A percentile compares a stretch with the other conserved stretches of the same genome.
Conservation (phyloP, 2,888 invertebrate genomes). For the Panorpa germanica region DNA sequence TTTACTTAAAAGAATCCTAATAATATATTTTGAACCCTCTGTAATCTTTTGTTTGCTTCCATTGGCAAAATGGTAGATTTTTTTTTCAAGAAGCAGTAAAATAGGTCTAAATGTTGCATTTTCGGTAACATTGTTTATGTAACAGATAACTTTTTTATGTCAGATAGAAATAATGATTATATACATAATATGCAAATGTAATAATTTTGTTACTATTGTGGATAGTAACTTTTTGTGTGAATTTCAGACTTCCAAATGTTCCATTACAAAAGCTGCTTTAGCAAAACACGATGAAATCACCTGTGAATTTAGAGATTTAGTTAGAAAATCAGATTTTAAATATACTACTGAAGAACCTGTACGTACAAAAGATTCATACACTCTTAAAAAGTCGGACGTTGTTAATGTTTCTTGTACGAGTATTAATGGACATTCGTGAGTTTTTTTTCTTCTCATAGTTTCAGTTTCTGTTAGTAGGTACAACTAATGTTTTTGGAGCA, state of each 20-base stretch:
- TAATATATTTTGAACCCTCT: no score
- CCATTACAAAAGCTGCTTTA: constrained; percentile 20
- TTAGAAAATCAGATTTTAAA: constrained; percentile 43
- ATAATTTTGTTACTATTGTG: no score
- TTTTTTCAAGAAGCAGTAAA: no score
- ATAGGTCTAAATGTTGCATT: no score
- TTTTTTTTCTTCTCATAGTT: background rate
- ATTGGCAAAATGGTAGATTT: no score
- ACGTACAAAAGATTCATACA: constrained; percentile 35
- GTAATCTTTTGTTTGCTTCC: no score
- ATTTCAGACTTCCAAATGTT: constrained; percentile 22
- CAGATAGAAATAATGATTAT: no score
- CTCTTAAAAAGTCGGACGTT: constrained; percentile 46
- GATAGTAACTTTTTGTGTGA: no score
- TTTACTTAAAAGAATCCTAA: no score
- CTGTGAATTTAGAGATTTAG: constrained; percentile 45
- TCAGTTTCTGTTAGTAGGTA: background rate
- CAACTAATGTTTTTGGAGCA: constrained; percentile 2
- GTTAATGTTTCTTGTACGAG: constrained; percentile 45
- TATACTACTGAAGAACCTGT: constrained; percentile 31
- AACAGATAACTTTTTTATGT: no score
- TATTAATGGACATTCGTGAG: constrained; percentile 15
- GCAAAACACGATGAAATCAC: constrained; percentile 21
- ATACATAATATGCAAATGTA: no score
- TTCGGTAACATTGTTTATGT: no score